A percentile compares a stretch with the other conserved stretches of the same genome.
phyloP scores from a whole-genome alignment of 2,113 vertebrate genomes.

The Festucalex cinctus region DNA sequence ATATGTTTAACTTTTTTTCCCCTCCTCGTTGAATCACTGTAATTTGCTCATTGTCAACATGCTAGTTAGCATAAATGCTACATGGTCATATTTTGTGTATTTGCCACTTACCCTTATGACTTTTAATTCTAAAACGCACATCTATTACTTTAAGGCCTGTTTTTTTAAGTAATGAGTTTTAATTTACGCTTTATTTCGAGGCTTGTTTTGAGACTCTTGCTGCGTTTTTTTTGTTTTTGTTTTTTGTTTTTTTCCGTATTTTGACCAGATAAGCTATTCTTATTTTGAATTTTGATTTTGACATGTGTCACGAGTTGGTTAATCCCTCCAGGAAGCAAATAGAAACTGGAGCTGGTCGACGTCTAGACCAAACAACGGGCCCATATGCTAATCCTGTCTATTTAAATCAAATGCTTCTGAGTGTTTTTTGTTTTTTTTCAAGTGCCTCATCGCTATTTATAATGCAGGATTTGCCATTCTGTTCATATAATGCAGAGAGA shows the following conservation, averaged over 20 bases:
- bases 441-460: background rate
- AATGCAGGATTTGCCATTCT: background rate
- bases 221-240: background rate
- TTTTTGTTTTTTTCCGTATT: too few species aligned
- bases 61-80: too few species aligned
- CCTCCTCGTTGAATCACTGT: too few species aligned
- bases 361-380: slow-evolving; percentile 46
- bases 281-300: slow-evolving; percentile 12
- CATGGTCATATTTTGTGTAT: too few species aligned
- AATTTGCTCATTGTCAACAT: too few species aligned
- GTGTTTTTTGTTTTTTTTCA: background rate
- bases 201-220: too few species aligned
- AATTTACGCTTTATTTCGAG: too few species aligned
- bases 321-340: slow-evolving; percentile 51
- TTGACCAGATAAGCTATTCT: background rate
- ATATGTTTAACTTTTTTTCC: too few species aligned
- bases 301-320: slow-evolving; percentile 30
- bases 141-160: too few species aligned
- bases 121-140: too few species aligned
- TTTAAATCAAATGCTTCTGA: slow-evolving; percentile 17
- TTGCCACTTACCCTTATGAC: too few species aligned
- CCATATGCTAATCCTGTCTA: slow-evolving; percentile 28
- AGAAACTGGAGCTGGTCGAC: slow-evolving; percentile 42
- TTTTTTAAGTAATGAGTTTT: too few species aligned
- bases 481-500: background rate